phyloP scores from a whole-genome alignment of 2,888 invertebrate species.

The Podotricha telesiphe region DNA sequence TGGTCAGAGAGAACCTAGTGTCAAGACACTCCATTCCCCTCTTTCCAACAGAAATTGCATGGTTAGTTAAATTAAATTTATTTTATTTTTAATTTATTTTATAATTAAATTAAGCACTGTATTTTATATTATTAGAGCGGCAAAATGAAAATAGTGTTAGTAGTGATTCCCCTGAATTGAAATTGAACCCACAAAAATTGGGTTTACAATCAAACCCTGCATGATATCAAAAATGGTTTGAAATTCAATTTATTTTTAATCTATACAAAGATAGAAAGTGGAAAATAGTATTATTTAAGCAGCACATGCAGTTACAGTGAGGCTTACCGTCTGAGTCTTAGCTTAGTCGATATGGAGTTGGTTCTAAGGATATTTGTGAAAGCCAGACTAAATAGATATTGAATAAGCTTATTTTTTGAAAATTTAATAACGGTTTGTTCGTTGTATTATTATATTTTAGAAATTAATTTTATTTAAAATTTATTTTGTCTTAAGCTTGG shows the following conservation, averaged over 20 bases:
- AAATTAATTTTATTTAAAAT: not conserved
- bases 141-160: too few relatives aligned
- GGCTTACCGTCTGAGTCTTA: conserved; percentile 21
- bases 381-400: not conserved
- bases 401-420: not conserved
- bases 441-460: not conserved
- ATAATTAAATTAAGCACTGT: too few relatives aligned
- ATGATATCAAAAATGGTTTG: not conserved
- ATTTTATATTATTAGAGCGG: too few relatives aligned
- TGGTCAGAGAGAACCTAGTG: too few relatives aligned
- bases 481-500: too few relatives aligned
- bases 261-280: conserved; percentile 8
- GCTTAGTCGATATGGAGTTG: not conserved
- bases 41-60: too few relatives aligned
- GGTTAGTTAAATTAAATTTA: too few relatives aligned
- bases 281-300: conserved; percentile 19
- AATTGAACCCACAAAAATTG: too few relatives aligned
- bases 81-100: too few relatives aligned
- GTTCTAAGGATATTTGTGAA: conserved; percentile 2
- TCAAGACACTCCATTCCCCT: too few relatives aligned
- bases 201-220: too few relatives aligned
- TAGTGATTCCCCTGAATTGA: too few relatives aligned
- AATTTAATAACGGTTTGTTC: not conserved
- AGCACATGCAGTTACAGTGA: conserved; percentile 6
- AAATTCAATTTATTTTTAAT: conserved; percentile 6